Conservation (phyloP, 2,113 vertebrate genomes). For the Gavialis gangeticus region DNA sequence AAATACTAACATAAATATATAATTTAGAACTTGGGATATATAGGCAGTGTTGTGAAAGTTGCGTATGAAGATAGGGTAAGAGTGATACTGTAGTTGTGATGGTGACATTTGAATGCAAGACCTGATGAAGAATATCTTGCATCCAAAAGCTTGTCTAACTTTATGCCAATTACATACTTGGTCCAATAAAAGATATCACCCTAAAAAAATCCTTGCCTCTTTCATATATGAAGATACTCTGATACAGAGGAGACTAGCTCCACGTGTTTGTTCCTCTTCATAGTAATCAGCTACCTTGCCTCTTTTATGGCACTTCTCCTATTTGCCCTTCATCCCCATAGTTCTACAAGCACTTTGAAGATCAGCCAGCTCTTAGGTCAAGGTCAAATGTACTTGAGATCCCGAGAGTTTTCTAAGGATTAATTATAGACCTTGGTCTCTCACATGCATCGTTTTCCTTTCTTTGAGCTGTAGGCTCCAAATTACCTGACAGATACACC, state of each 20-base stretch:
- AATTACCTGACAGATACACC: not conserved
- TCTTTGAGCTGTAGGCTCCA: not conserved
- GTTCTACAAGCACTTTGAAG: not conserved
- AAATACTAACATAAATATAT: too few species aligned
- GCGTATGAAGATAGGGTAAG: too few species aligned
- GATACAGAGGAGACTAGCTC: not conserved
- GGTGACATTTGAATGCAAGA: too few species aligned
- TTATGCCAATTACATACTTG: too few species aligned
- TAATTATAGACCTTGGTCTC: not conserved
- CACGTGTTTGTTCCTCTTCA: not conserved
- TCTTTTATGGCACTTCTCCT: not conserved
- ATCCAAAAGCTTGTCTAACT: too few species aligned
- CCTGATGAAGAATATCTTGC: too few species aligned
- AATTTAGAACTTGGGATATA: too few species aligned
- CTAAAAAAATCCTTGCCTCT: too few species aligned
- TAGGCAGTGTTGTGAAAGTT: too few species aligned
- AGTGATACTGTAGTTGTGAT: too few species aligned
- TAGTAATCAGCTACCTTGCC: not conserved
- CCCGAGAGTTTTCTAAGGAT: not conserved
- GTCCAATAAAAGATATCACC: too few species aligned
- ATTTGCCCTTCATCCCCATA: accelerated
- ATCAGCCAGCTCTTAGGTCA: not conserved
- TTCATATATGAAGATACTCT: too few species aligned
- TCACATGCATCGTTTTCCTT: not conserved
- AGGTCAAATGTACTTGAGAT: not conserved